Percentiles rank a stretch among this genome's conserved stretches.
Evolutionary conservation across 2,888 invertebrate genomes (phyloP).

Genomic region (Chaetogeoica ovagalla): DNA sequence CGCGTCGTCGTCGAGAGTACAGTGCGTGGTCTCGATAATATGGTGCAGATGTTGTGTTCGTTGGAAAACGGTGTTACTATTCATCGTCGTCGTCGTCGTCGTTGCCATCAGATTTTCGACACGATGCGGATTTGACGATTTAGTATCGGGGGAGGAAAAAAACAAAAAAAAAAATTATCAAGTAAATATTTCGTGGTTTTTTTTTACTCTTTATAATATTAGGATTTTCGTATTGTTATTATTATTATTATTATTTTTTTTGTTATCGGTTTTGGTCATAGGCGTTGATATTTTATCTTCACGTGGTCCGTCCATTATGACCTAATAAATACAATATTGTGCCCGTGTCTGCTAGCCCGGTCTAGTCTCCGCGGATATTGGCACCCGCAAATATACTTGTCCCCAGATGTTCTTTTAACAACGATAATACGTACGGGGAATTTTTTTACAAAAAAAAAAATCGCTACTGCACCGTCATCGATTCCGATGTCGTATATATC

Average conservation of each 20-base stretch:
- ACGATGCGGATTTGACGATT: conserved; percentile 12
- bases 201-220: background rate
- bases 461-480: too few species aligned
- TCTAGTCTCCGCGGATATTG: background rate
- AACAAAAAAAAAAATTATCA: background rate
- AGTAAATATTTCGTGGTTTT: conserved; percentile 25
- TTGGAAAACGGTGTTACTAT: conserved; percentile 10
- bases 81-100: background rate
- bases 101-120: conserved; percentile 27
- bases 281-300: conserved; percentile 52
- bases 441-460: too few species aligned
- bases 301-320: conserved; percentile 53
- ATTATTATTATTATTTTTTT: too few species aligned
- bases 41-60: conserved; percentile 34
- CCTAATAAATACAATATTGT: conserved; percentile 32
- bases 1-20: background rate
- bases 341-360: background rate
- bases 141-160: background rate
- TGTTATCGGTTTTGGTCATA: conserved; percentile 41
- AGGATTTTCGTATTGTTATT: background rate
- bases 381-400: background rate
- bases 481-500: too few species aligned
- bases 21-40: conserved; percentile 26
- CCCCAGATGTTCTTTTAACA: background rate
- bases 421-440: background rate